Evolutionary conservation across 2,888 invertebrate species (phyloP), one percentile per base, ranked within the genome.

Genomic region (Drosophila atroscutellata): DNA sequence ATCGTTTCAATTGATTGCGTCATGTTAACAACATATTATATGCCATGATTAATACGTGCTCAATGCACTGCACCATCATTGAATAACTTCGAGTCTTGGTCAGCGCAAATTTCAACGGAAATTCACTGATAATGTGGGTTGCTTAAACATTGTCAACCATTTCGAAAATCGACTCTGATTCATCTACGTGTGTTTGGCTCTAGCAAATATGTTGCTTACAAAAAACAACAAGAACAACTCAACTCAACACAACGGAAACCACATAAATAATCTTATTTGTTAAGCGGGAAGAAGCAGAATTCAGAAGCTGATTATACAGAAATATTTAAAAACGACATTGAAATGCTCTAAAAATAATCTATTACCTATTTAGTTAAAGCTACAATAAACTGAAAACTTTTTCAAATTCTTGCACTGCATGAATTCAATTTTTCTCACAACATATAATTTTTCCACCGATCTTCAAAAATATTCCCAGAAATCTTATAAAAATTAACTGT

Each of bases 11-110:
- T 80, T 77, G 85, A 75, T 85, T 82, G 77, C 85, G 80, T 85
- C 87, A 85, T 80, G 8, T 75, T 58, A 63, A 68, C 50, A 76
- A 20, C 66, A 66, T 60, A 66, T 32, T 39, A 47, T 80, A 68
- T 61, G 58, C 60, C 52, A 60, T 78, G 72, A 78, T 80, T 67
- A 84, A 72, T 89, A 89, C 87, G 89, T 83, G 86, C 72, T 67
- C 72, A 76, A 51, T 80, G 73, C 70, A 77, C 18, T 54, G 57
- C 45, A 58, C 39, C 47, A 52, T 39, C 30, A 32, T 34, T 37
- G 28, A 32, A 42, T 15, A 28, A 28, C 42, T 47, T 39, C 59
- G 11, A 57, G 20, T 37, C 45, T 55, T 30, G 51, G 58, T 51
- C 51, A 69, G 30, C 42, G 30, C 11, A 20, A 75, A 69, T 74